Evolutionary conservation across 2,888 invertebrate species (phyloP).

Genomic region (Iphiclides podalirius): DNA sequence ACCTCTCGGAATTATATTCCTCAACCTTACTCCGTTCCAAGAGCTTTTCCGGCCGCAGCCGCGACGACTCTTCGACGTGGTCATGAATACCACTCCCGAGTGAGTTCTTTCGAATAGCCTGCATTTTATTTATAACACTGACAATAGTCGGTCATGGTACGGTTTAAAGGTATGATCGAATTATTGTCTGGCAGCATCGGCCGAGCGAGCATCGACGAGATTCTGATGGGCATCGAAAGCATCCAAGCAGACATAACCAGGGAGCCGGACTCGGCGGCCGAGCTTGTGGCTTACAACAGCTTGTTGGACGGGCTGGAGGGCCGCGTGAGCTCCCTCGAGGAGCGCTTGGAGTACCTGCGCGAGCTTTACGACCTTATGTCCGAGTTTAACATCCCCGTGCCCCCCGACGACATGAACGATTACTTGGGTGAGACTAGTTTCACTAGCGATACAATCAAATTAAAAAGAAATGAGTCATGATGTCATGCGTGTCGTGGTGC

Average conservation of each 20-base stretch:
- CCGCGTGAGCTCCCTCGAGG: slow-evolving; percentile 85
- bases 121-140: no score
- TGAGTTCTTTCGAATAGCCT: slow-evolving; percentile 48
- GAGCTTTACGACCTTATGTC: slow-evolving; percentile 92
- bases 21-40: slow-evolving; percentile 86
- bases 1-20: slow-evolving; percentile 85
- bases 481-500: no score
- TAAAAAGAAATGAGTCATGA: no score
- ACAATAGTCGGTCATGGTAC: no score
- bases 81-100: slow-evolving; percentile 83
- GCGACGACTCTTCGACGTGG: slow-evolving; percentile 82
- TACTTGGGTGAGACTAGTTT: slow-evolving; percentile 64
- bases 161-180: slow-evolving; percentile 9
- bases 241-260: slow-evolving; percentile 82
- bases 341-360: slow-evolving; percentile 87
- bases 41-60: slow-evolving; percentile 86
- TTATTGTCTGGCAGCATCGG: slow-evolving; percentile 78
- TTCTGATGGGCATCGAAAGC: slow-evolving; percentile 81
- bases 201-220: slow-evolving; percentile 79
- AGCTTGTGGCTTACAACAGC: slow-evolving; percentile 85
- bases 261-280: slow-evolving; percentile 85
- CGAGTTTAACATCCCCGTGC: slow-evolving; percentile 86
- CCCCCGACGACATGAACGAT: slow-evolving; percentile 85
- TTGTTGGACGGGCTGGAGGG: slow-evolving; percentile 84
- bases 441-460: not conserved